phyloP scores from a whole-genome alignment of 2,888 invertebrate species.

The Thera obeliscata region DNA sequence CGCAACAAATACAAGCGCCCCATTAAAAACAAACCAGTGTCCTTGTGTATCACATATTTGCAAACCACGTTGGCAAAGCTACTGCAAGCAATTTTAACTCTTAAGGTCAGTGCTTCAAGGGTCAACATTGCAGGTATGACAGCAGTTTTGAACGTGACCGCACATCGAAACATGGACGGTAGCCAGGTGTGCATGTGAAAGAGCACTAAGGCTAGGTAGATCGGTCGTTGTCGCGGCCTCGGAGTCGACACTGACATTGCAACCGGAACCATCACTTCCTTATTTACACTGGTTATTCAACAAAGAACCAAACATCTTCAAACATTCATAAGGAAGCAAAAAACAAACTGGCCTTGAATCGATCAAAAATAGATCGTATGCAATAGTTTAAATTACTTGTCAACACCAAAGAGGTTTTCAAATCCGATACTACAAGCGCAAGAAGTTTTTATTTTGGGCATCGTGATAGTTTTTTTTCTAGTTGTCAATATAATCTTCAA shows the following conservation, averaged over 20 bases:
- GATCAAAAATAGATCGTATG: conserved; percentile 8
- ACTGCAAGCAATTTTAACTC: not conserved
- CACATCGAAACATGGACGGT: not conserved
- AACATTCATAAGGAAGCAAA: conserved; percentile 35
- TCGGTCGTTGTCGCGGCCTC: conserved; percentile 64
- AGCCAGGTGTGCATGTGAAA: not conserved
- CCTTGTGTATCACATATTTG: too few species aligned
- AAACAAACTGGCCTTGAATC: conserved; percentile 7
- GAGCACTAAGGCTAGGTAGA: conserved; percentile 20
- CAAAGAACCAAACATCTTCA: conserved; percentile 35
- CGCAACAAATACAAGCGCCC: too few species aligned
- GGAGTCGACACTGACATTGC: conserved; percentile 73
- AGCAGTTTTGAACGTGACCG: not conserved
- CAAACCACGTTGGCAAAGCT: not conserved
- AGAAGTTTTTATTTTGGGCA: not conserved
- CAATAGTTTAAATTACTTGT: not conserved
- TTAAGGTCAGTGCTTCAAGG: not conserved
- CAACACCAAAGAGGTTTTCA: not conserved
- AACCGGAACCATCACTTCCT: conserved; percentile 72
- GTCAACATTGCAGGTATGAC: not conserved
- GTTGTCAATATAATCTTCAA: conserved; percentile 3
- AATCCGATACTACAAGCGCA: not conserved
- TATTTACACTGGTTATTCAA: conserved; percentile 44
- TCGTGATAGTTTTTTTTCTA: conserved; percentile 2
- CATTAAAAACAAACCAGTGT: too few species aligned